Conservation (phyloP, 2,888 invertebrate species). For the Amblyteles armatorius region DNA sequence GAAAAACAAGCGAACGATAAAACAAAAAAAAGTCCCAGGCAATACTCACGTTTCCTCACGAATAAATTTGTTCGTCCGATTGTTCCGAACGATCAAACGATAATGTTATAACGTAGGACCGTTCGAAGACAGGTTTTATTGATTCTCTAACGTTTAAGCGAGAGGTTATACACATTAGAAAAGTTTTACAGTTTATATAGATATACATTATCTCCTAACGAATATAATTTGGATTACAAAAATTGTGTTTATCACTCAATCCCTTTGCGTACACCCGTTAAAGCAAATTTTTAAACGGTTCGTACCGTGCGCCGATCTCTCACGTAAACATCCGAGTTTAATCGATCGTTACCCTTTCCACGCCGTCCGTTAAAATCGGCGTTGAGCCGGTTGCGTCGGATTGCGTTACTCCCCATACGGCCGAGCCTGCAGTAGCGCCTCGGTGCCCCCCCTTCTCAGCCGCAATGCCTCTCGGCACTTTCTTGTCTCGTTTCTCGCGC, state of each 20-base stretch:
- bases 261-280: background rate
- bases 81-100: background rate
- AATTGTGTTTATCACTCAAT: constrained; percentile 57
- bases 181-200: constrained; percentile 59
- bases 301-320: constrained; percentile 4
- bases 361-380: constrained; percentile 11
- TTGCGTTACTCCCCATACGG: constrained; percentile 48
- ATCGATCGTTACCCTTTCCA: constrained; percentile 46
- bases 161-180: constrained; percentile 50
- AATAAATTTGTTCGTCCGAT: constrained; percentile 14
- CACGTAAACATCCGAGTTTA: constrained; percentile 12
- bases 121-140: constrained; percentile 23
- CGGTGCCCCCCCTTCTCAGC: constrained; percentile 40
- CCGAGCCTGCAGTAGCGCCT: constrained; percentile 16
- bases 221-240: constrained; percentile 65
- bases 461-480: constrained; percentile 68
- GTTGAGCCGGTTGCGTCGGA: constrained; percentile 58
- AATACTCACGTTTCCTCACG: constrained; percentile 38
- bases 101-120: constrained; percentile 19
- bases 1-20: constrained; percentile 11
- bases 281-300: background rate
- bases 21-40: background rate
- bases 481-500: constrained; percentile 72
- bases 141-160: constrained; percentile 40
- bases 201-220: constrained; percentile 56